Conservation (phyloP, 2,113 vertebrate genomes). For the Siniperca chuatsi region DNA sequence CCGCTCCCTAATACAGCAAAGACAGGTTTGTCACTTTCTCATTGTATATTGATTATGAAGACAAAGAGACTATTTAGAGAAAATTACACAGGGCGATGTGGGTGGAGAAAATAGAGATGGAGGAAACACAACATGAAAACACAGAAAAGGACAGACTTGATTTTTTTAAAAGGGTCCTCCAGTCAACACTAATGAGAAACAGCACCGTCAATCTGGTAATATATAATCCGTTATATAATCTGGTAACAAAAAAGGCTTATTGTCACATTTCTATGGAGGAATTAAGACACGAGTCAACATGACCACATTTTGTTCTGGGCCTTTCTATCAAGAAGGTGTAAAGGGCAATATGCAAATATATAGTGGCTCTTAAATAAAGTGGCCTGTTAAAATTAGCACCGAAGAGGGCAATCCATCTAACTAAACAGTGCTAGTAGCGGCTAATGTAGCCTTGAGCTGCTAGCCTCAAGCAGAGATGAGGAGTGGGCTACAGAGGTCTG, state of each 20-base stretch:
- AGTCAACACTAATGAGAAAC: constrained; percentile 18
- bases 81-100: constrained; percentile 53
- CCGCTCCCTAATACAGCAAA: constrained; percentile 51
- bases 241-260: constrained; percentile 7
- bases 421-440: neutral
- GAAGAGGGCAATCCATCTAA: neutral
- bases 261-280: neutral
- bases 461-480: neutral
- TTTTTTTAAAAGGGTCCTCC: neutral
- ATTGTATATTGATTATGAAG: constrained; percentile 75
- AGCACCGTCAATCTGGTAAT: neutral
- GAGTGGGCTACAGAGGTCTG: neutral
- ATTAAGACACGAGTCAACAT: neutral
- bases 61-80: constrained; percentile 69
- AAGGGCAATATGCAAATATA: neutral
- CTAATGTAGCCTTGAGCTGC: neutral
- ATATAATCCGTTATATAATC: constrained; percentile 30
- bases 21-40: constrained; percentile 67
- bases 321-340: neutral
- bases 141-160: neutral
- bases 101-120: constrained; percentile 35
- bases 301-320: neutral
- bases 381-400: neutral
- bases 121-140: constrained; percentile 32
- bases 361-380: no score